Evolutionary conservation across 1,140 invertebrate genomes (phyloP).

Genomic region (Trichomalopsis sarcophagae): DNA sequence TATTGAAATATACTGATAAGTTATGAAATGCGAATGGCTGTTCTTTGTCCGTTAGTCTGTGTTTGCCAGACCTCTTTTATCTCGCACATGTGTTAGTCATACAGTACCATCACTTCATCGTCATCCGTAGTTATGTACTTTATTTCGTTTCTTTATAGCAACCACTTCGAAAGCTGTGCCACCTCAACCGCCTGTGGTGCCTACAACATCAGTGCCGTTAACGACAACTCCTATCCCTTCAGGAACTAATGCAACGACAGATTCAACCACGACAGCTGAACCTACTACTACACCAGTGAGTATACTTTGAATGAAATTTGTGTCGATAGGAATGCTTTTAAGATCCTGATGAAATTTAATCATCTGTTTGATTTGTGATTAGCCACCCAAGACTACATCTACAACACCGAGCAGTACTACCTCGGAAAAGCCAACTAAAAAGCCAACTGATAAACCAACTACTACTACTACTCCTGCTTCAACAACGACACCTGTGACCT

Average conservation of each 20-base stretch:
- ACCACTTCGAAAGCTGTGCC: background rate
- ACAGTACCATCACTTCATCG: too few relatives aligned
- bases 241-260: background rate
- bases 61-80: background rate
- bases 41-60: background rate
- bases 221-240: background rate
- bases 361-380: too few relatives aligned
- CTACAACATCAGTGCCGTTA: background rate
- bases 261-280: constrained; percentile 10
- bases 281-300: background rate
- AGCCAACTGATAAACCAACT: background rate
- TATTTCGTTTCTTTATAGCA: background rate
- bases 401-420: background rate
- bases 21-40: too few relatives aligned
- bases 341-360: too few relatives aligned
- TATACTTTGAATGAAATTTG: too few relatives aligned
- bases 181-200: background rate
- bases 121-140: background rate
- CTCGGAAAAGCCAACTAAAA: background rate
- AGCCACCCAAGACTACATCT: background rate
- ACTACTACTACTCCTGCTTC: background rate
- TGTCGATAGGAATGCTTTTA: too few relatives aligned
- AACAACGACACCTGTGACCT: background rate
- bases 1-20: too few relatives aligned
- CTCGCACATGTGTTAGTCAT: background rate